phyloP scores from a whole-genome alignment of 1,140 invertebrate species.

The Nasonia longicornis region DNA sequence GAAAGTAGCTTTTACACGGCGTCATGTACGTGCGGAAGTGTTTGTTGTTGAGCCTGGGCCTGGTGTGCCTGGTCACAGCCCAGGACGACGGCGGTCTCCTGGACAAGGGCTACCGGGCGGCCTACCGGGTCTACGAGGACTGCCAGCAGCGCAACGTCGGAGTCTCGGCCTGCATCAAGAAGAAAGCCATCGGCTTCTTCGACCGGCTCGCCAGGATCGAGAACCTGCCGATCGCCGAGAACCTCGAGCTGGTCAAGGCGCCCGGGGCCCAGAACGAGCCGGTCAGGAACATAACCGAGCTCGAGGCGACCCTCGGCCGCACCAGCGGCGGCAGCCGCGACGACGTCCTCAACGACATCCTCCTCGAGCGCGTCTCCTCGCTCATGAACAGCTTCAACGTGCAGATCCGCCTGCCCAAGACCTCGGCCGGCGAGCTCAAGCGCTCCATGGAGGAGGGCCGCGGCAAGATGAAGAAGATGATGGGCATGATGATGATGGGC shows the following conservation, averaged over 20 bases:
- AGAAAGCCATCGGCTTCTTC: conserved; percentile 82
- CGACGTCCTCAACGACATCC: conserved; percentile 75
- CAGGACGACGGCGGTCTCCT: conserved; percentile 56
- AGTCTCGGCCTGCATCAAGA: conserved; percentile 81
- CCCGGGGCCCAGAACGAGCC: conserved; percentile 51
- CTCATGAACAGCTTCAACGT: conserved; percentile 81
- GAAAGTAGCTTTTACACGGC: not conserved
- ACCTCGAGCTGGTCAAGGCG: conserved; percentile 73
- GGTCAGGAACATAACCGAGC: conserved; percentile 71
- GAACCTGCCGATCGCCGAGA: conserved; percentile 75
- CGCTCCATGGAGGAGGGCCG: conserved; percentile 81
- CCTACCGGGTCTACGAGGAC: conserved; percentile 65
- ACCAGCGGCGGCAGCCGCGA: conserved; percentile 73
- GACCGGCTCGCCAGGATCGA: conserved; percentile 79
- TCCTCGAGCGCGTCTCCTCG: conserved; percentile 77
- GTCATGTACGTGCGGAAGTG: conserved; percentile 58
- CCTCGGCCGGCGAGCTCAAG: conserved; percentile 76
- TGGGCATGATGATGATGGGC: conserved; percentile 86
- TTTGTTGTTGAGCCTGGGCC: conserved; percentile 54
- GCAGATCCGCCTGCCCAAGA: conserved; percentile 80
- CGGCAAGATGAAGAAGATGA: conserved; percentile 86
- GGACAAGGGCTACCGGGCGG: conserved; percentile 62
- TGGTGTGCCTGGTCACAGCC: conserved; percentile 33
- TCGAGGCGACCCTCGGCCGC: conserved; percentile 76
- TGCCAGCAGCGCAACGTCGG: conserved; percentile 67